Conservation (phyloP, 2,888 invertebrate species). For the Herminia tarsipennalis region DNA sequence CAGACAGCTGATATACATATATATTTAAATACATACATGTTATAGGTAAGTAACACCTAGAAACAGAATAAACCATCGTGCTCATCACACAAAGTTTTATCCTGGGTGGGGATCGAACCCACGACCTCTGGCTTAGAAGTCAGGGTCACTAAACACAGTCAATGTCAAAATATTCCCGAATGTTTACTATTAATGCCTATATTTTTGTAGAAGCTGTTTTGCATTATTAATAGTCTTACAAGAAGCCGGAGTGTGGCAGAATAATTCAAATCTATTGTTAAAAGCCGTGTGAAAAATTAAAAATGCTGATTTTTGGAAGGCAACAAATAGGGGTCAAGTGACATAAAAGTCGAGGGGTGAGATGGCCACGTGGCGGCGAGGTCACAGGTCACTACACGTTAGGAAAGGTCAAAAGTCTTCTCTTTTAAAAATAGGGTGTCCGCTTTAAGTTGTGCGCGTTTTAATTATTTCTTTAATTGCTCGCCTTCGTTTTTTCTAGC, state of each 20-base stretch:
- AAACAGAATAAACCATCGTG: too few relatives aligned
- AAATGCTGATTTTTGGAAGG: slow-evolving; percentile 55
- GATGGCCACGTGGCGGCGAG: slow-evolving; percentile 72
- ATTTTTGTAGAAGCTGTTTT: too few relatives aligned
- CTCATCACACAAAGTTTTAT: too few relatives aligned
- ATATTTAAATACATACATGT: too few relatives aligned
- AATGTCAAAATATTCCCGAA: too few relatives aligned
- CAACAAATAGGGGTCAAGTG: slow-evolving; percentile 58
- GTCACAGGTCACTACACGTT: slow-evolving; percentile 67
- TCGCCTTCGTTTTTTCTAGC: slow-evolving; percentile 17
- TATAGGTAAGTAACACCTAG: too few relatives aligned
- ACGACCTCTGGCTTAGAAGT: too few relatives aligned
- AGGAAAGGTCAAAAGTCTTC: slow-evolving; percentile 64
- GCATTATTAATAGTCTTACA: slow-evolving; percentile 7
- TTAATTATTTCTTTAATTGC: slow-evolving; percentile 49
- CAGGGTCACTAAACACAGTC: too few relatives aligned
- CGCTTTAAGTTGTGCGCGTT: slow-evolving; percentile 40
- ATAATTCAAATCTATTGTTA: slow-evolving; percentile 30
- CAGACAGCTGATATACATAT: too few relatives aligned
- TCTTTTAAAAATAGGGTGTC: slow-evolving; percentile 52
- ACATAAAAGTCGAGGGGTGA: slow-evolving; percentile 43
- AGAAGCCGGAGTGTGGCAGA: slow-evolving; percentile 48
- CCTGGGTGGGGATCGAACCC: too few relatives aligned
- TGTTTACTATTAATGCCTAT: too few relatives aligned
- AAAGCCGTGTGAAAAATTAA: slow-evolving; percentile 57